Conservation (phyloP, 1,140 invertebrate species). For the Sitodiplosis mosellana region DNA sequence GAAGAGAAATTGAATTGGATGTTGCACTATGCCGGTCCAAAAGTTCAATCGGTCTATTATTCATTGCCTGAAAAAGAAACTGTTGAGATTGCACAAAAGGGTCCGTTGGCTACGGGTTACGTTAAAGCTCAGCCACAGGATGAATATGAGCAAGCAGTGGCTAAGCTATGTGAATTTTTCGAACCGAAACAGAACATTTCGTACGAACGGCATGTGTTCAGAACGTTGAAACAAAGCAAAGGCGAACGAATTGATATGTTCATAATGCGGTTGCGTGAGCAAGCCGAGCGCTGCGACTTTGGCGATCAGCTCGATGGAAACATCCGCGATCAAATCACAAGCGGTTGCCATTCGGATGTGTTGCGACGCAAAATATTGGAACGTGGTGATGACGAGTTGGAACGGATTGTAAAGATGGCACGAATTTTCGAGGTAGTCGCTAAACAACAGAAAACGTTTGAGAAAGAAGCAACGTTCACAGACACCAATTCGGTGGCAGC, state of each 20-base stretch:
- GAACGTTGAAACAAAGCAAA: too few relatives aligned
- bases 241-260: too few relatives aligned
- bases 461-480: neutral
- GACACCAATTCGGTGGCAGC: too few relatives aligned
- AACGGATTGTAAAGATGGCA: neutral
- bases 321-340: neutral
- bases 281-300: constrained; percentile 1
- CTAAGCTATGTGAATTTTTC: too few relatives aligned
- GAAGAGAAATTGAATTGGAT: too few relatives aligned
- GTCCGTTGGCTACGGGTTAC: too few relatives aligned
- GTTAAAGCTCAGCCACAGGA: neutral
- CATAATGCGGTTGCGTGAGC: too few relatives aligned
- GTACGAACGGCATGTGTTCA: too few relatives aligned
- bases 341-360: neutral
- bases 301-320: neutral
- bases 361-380: constrained; percentile 1
- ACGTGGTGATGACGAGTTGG: neutral
- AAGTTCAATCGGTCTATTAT: neutral
- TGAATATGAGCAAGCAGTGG: too few relatives aligned
- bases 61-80: neutral
- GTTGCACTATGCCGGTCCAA: neutral
- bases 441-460: neutral
- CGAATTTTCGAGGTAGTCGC: too few relatives aligned
- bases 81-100: too few relatives aligned
- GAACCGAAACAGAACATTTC: too few relatives aligned